Conservation (phyloP, 2,113 vertebrate species). For the Thunnus maccoyii region DNA sequence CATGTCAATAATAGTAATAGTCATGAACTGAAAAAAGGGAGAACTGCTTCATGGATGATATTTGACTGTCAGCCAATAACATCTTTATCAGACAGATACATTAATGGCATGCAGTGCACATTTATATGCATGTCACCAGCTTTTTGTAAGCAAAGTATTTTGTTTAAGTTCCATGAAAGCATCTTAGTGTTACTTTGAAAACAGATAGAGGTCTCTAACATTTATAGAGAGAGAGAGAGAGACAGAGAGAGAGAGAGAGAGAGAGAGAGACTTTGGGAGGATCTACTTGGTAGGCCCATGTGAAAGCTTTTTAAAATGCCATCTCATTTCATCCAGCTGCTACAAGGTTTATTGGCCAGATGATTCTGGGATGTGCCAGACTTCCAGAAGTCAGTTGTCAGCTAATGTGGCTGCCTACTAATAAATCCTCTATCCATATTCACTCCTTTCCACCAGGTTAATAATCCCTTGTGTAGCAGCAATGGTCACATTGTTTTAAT, state of each 20-base stretch:
- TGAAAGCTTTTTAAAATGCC: slow-evolving; percentile 72
- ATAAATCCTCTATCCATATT: slow-evolving; percentile 59
- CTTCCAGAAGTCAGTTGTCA: slow-evolving; percentile 67
- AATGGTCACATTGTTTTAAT: slow-evolving; percentile 6
- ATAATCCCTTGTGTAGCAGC: slow-evolving; percentile 34
- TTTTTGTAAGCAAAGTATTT: slow-evolving; percentile 6
- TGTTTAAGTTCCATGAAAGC: neutral
- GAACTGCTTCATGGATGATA: neutral
- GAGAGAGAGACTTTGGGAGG: neutral
- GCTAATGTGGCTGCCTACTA: slow-evolving; percentile 56
- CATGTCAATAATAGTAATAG: slow-evolving; percentile 35
- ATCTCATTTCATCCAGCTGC: slow-evolving; percentile 74
- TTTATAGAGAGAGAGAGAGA: slow-evolving; percentile 29
- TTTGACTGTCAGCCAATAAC: neutral
- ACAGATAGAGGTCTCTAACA: slow-evolving; percentile 20
- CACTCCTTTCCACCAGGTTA: slow-evolving; percentile 36
- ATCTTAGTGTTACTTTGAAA: neutral
- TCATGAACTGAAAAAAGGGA: neutral
- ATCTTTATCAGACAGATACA: slow-evolving; percentile 2
- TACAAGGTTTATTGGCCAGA: slow-evolving; percentile 68
- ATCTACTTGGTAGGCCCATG: slow-evolving; percentile 49
- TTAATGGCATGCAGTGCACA: neutral
- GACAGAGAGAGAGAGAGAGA: neutral
- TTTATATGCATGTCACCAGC: too few relatives aligned
- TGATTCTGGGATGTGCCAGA: slow-evolving; percentile 58